Base-by-base conservation (phyloP, 2,113 vertebrate species). In the Climacteris rufus region DNA sequence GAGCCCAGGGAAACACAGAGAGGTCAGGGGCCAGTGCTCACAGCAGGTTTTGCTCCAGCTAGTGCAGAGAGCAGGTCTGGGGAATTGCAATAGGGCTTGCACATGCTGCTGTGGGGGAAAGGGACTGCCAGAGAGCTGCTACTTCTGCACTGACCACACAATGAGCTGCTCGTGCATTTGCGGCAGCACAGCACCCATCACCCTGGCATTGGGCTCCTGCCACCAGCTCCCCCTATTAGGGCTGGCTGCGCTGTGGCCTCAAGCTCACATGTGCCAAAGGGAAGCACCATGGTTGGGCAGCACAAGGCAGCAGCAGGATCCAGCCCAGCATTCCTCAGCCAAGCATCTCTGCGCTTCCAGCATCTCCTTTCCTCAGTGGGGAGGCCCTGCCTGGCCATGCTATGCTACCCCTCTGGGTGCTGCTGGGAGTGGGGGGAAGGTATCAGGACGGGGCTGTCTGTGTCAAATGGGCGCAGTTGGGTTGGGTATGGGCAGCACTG, bases 281-380 rank as follows among this genome's bases (percentile, higher is more conserved):
- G 39, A 86, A 50, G 68, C 45, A 37, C 9, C 25, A 1, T 4
- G 1, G 44, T 60, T 27, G 17, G 53, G 74, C 77, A 68, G 39
- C 42, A 13, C 0, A 0, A 53, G 45, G 60, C 79, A 40, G 40
- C 17, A 20, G 10, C 6, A 1, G 42, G 35, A 64, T 56, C 30
- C 63, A 2, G 49, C 54, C 35, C 40, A 21, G 24, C 40, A n/a
- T 54, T 65, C 39, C 20, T 56, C 54, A 56, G 24, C 22, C 52
- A 42, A 56, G 49, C 17, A 5, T 25, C 49, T 52, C 14, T 33
- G 56, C 13, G 22, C 52, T 83, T 74, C 76, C 63, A 39, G n/a
- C 12, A 1, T 31, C 47, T 63, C 42, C 60, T 40, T 39, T 66
- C 60, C 64, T 49, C 9, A 23, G 35, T 5, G 1, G 30, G 71